Conservation (phyloP, 2,797 vertebrate species). For the Leptoclinus maculatus region DNA sequence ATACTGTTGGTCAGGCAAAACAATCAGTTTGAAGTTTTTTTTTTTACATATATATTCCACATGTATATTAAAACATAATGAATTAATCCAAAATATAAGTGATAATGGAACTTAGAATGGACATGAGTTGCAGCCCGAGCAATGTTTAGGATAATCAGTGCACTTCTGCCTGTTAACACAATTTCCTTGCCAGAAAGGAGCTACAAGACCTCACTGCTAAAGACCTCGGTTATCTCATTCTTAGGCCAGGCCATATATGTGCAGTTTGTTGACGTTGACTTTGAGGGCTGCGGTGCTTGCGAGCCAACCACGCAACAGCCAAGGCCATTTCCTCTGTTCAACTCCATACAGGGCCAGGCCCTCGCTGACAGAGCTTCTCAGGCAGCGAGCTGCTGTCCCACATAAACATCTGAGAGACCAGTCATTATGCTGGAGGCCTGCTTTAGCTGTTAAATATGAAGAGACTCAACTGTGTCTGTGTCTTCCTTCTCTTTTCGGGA, state of each 20-base stretch:
- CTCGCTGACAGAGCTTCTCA: conserved; percentile 64
- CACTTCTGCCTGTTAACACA: conserved; percentile 36
- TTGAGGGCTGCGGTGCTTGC: conserved; percentile 59
- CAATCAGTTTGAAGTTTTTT: not conserved
- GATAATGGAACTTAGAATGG: not conserved
- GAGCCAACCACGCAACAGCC: conserved; percentile 72
- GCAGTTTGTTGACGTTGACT: conserved; percentile 76
- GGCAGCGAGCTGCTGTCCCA: conserved; percentile 56
- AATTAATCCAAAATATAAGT: not conserved
- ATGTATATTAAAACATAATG: not conserved
- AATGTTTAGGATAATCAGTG: not conserved
- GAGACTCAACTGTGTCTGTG: conserved; percentile 33
- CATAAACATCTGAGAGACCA: conserved; percentile 72
- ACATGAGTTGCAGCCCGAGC: not conserved
- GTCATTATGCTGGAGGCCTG: conserved; percentile 60
- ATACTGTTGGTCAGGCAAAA: not conserved
- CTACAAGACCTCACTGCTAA: conserved; percentile 52
- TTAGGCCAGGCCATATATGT: conserved; percentile 79
- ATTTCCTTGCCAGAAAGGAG: conserved; percentile 36
- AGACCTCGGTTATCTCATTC: conserved; percentile 74
- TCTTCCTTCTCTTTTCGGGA: not conserved
- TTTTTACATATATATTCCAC: no score
- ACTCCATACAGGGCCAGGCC: conserved; percentile 79
- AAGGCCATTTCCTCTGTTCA: conserved; percentile 78
- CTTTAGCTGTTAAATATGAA: conserved; percentile 28